These are phyloP conservation scores for Synaphobranchus kaupii DNA, from an alignment of 2,797 vertebrate genomes.

Conservation along the genomic window DNA sequence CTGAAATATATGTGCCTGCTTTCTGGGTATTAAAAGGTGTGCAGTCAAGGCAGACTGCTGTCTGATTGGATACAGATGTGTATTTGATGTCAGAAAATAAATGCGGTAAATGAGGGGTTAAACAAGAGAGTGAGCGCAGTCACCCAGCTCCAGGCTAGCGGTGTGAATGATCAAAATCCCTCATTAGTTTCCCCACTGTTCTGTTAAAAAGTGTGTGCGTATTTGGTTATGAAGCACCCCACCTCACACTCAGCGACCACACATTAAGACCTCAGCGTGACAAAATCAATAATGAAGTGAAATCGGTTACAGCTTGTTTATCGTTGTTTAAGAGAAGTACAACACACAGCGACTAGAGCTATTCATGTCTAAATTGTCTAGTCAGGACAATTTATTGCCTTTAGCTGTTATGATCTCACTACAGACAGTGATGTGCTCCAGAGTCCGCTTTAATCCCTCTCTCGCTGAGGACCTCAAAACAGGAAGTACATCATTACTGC, in stretches of 20 bases:
- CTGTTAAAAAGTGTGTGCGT: not conserved
- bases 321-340: not conserved
- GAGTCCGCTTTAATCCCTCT: conserved; percentile 1
- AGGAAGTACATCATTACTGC: not conserved
- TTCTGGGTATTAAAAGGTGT: not conserved
- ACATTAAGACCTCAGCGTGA: not conserved
- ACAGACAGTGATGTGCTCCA: not conserved
- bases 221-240: not conserved
- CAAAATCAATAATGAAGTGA: not conserved
- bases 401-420: conserved; percentile 1
- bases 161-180: conserved; percentile 3
- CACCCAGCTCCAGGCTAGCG: not conserved
- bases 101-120: not conserved
- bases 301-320: not conserved
- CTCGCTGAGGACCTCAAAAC: not conserved
- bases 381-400: conserved; percentile 21
- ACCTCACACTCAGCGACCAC: not conserved
- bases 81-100: not conserved
- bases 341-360: not conserved
- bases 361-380: conserved; percentile 13
- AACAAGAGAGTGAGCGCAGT: not conserved
- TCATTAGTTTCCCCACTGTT: not conserved
- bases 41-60: not conserved
- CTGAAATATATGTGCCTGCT: not conserved
- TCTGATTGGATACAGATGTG: conserved; percentile 5